phyloP scores from a whole-genome alignment of 2,888 invertebrate genomes.

The Aethes cnicana region DNA sequence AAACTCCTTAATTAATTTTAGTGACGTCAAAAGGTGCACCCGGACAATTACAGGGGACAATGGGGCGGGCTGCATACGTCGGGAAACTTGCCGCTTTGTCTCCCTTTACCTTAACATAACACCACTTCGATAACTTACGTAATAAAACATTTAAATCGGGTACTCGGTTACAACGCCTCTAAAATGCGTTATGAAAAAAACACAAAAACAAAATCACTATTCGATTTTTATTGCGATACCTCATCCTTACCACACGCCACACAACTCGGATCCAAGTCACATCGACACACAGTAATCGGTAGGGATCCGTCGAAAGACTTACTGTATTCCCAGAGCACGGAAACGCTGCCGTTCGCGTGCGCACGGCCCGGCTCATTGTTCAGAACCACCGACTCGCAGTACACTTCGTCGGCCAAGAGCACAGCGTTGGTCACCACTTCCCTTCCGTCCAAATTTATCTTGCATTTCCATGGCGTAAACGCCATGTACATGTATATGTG shows the following conservation, averaged over 20 bases:
- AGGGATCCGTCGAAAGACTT: slow-evolving; percentile 61
- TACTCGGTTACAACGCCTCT: too few species aligned
- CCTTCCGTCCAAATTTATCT: slow-evolving; percentile 44
- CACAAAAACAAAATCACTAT: neutral
- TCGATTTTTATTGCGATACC: neutral
- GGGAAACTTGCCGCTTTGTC: slow-evolving; percentile 24
- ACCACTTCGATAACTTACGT: neutral
- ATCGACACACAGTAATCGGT: slow-evolving; percentile 57
- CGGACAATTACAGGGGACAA: slow-evolving; percentile 24
- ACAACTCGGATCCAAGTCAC: slow-evolving; percentile 57
- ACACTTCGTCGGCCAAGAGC: slow-evolving; percentile 55
- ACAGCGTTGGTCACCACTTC: slow-evolving; percentile 48
- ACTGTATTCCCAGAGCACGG: slow-evolving; percentile 60
- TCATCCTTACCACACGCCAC: slow-evolving; percentile 46
- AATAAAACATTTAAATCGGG: too few species aligned
- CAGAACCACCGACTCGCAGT: slow-evolving; percentile 55
- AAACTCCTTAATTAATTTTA: slow-evolving; percentile 27
- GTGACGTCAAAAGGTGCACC: slow-evolving; percentile 28
- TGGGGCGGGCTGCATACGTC: slow-evolving; percentile 21
- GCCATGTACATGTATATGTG: slow-evolving; percentile 70
- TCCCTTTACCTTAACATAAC: slow-evolving; percentile 12
- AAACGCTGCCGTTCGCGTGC: slow-evolving; percentile 50
- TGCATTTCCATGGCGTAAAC: slow-evolving; percentile 69
- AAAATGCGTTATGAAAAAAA: neutral
- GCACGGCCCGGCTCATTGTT: slow-evolving; percentile 50